Evolutionary conservation across 1,140 invertebrate genomes (phyloP).

Genomic region (Chymomyza costata): DNA sequence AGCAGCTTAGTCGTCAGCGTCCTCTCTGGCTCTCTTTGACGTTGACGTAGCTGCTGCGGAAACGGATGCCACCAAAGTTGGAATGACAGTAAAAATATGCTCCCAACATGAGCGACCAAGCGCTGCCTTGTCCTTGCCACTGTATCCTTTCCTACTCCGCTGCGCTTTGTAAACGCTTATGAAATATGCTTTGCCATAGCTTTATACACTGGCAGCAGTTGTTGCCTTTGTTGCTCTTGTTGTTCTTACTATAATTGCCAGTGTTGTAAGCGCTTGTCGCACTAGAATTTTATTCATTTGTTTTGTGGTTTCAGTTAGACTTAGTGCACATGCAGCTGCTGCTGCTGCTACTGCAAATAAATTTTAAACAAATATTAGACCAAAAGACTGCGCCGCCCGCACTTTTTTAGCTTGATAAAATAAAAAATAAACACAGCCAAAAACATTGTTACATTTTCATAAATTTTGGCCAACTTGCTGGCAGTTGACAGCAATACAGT

Average conservation of each 20-base stretch:
- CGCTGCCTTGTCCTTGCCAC: conserved; percentile 33
- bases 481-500: too few relatives aligned
- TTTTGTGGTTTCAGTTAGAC: conserved; percentile 55
- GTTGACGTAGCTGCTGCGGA: conserved; percentile 19
- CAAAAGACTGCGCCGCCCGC: neutral
- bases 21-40: conserved; percentile 6
- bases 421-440: too few relatives aligned
- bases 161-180: conserved; percentile 9
- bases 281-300: conserved; percentile 64
- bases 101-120: too few relatives aligned
- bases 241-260: too few relatives aligned
- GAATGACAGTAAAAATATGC: conserved; percentile 65
- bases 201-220: conserved; percentile 36
- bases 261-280: conserved; percentile 34
- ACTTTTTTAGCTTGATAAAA: too few relatives aligned
- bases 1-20: conserved; percentile 39
- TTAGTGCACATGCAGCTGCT: conserved; percentile 28
- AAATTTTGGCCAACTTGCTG: conserved; percentile 25
- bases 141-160: conserved; percentile 13
- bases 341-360: conserved; percentile 27
- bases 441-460: too few relatives aligned
- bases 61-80: too few relatives aligned
- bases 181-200: conserved; percentile 32
- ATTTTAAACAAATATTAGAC: too few relatives aligned
- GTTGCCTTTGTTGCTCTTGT: neutral